These are phyloP conservation scores for Euclidia mi DNA, from an alignment of 2,888 invertebrate genomes.

Conservation along the genomic window DNA sequence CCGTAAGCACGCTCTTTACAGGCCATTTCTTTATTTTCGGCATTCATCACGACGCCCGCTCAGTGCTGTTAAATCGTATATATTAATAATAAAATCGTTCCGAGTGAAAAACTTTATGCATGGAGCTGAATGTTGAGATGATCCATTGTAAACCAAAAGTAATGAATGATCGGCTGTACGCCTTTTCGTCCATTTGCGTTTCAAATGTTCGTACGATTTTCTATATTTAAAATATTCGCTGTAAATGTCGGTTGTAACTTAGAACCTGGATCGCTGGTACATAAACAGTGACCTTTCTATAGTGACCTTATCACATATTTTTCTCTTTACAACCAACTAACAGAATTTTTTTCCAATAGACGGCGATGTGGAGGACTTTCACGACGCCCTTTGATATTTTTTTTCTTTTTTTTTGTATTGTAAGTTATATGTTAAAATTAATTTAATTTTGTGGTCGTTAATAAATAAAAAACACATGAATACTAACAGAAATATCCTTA, in stretches of 20 bases:
- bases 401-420: no score
- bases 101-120: conserved; percentile 17
- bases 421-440: no score
- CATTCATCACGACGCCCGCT: conserved; percentile 34
- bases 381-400: no score
- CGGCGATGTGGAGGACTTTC: no score
- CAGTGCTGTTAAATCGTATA: conserved; percentile 11
- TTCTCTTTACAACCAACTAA: no score
- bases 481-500: no score
- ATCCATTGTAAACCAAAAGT: conserved; percentile 14
- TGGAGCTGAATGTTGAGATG: conserved; percentile 5
- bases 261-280: no score
- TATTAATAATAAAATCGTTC: conserved; percentile 30
- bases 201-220: background rate
- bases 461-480: no score
- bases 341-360: no score
- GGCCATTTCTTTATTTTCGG: conserved; percentile 34
- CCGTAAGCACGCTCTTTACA: conserved; percentile 35
- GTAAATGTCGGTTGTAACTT: background rate
- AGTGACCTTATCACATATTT: no score
- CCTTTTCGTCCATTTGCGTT: background rate
- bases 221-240: background rate
- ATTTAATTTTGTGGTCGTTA: no score
- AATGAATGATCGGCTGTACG: conserved; percentile 1
- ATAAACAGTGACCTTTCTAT: no score